These are phyloP conservation scores for Pangasius krempfi DNA, from an alignment of 2,797 vertebrate genomes.

Conservation along the genomic window DNA sequence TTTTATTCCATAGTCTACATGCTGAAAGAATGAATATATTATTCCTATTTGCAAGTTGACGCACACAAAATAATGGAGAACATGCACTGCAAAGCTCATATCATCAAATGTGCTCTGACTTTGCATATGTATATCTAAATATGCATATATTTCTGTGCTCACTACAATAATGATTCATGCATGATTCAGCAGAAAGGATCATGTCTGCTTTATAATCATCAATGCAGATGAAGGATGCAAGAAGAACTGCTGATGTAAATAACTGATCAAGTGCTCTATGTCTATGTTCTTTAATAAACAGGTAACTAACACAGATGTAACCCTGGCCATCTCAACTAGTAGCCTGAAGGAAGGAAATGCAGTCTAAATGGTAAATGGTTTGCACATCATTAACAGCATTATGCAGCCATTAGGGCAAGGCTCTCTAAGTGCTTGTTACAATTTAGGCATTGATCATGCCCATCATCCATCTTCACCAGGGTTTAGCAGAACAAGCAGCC, in stretches of 20 bases:
- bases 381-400: background rate
- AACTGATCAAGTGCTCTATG: conserved; percentile 20
- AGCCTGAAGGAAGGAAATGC: conserved; percentile 16
- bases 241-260: conserved; percentile 30
- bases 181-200: conserved; percentile 31
- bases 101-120: conserved; percentile 5
- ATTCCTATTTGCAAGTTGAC: conserved; percentile 15
- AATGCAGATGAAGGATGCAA: conserved; percentile 29
- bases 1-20: background rate
- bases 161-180: conserved; percentile 29
- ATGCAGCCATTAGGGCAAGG: no score
- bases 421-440: no score
- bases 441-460: no score
- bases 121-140: conserved; percentile 28
- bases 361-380: conserved; percentile 23
- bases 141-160: conserved; percentile 11
- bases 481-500: no score
- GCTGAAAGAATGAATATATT: background rate
- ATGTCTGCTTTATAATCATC: conserved; percentile 25
- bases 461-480: no score
- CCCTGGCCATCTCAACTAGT: conserved; percentile 15
- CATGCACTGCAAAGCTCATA: conserved; percentile 18
- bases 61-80: background rate
- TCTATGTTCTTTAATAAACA: conserved; percentile 8
- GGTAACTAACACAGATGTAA: background rate